Percentiles rank a stretch among this genome's conserved stretches.
Conservation (phyloP, 2,113 vertebrate genomes). For the Oncorhynchus mykiss region DNA sequence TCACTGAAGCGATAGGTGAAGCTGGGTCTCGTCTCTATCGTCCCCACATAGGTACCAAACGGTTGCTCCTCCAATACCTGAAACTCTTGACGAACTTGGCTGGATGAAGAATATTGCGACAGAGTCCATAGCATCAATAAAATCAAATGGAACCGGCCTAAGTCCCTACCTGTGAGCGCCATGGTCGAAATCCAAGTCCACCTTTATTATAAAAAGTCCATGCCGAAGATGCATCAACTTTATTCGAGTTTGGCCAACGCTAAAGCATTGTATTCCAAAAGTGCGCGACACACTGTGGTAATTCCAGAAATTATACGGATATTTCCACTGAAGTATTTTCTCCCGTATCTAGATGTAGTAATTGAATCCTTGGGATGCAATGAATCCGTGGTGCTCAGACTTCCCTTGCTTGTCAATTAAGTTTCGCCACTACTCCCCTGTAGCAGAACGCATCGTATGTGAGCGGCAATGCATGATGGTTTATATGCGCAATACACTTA, state of each 20-base stretch:
- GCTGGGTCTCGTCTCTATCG: conserved; percentile 86
- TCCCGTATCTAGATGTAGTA: conserved; percentile 16
- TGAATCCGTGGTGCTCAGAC: not conserved
- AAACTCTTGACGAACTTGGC: conserved; percentile 93
- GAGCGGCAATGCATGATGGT: conserved; percentile 11
- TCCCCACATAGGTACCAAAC: conserved; percentile 89
- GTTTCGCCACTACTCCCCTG: conserved; percentile 39
- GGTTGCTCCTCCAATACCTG: conserved; percentile 92
- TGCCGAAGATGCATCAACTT: conserved; percentile 66
- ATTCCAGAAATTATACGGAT: conserved; percentile 6
- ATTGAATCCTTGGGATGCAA: too few relatives aligned
- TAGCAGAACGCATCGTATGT: conserved; percentile 20
- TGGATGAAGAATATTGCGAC: conserved; percentile 65
- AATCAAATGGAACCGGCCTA: conserved; percentile 52
- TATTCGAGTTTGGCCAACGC: conserved; percentile 36
- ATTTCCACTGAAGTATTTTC: conserved; percentile 20
- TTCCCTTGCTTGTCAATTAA: conserved; percentile 27
- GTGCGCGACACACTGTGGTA: conserved; percentile 27
- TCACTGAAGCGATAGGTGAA: conserved; percentile 97
- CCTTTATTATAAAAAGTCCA: conserved; percentile 58
- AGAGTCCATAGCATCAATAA: conserved; percentile 73
- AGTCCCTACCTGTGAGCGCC: conserved; percentile 68
- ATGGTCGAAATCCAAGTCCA: conserved; percentile 63
- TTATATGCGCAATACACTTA: not conserved
- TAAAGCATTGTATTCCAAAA: conserved; percentile 57